Evolutionary conservation across 2,888 invertebrate species (phyloP), one percentile per base, ranked within the genome.

Genomic region (Drosophila neutralis): DNA sequence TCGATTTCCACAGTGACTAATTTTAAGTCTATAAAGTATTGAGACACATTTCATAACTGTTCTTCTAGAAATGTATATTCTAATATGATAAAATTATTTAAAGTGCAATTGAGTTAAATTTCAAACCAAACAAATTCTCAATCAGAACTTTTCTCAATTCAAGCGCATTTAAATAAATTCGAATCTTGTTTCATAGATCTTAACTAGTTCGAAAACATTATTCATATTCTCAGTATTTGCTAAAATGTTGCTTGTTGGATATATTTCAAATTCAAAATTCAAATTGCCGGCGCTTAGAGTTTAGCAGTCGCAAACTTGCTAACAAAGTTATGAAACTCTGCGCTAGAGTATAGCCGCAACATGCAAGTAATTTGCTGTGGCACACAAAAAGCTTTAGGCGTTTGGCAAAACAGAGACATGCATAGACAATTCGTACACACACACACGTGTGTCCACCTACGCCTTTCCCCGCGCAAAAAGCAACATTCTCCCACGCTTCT

Each of bases 361-460:
- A 75, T 67, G 83, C 82, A 73, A 82, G 78, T 82, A 87, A 84
- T 87, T 84, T 82, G 63, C 74, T 76, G 73, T 70, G 85, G 71
- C 74, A 69, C 65, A 73, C 76, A 76, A 68, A 73, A 81, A 68
- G 86, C 85, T 83, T 66, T 61, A 68, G 88, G 85, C 85, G 69
- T 65, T 77, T 73, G 66, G 61, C 69, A 69, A 59, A 77, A 56
- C 67, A 80, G 57, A 80, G 66, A 48, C 78, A 69, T 84, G 73
- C 72, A 67, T 70, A 78, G 75, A 75, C 80, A 85, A 73, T 59
- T 15, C 45, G 15, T 45, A 68, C 67, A 71, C 36, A 73, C 52
- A 59, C 40, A 73, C 49, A 61, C 61, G 53, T 69, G 64, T 63
- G 42, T 65, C 57, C 61, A 63, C 59, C 29, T 29, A 31, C 7